Conservation (phyloP, 37 sponge, comb jelly and placozoan species). For the Axinella damicornis region DNA sequence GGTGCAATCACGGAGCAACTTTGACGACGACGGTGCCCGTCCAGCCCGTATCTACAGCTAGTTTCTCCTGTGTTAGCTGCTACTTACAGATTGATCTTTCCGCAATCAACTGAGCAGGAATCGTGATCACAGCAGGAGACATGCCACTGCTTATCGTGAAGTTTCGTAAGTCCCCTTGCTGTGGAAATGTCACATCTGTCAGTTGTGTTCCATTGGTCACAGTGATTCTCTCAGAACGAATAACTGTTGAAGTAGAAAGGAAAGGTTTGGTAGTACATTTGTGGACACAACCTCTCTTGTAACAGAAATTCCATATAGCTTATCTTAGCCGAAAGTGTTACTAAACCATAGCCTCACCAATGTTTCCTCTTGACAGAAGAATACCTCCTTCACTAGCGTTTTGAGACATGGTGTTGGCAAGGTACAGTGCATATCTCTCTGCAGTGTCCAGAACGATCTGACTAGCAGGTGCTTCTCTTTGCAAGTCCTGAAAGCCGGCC, state of each 20-base stretch:
- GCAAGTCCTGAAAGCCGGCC: slow-evolving; percentile 7
- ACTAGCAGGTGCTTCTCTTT: not conserved
- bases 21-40: too few species aligned
- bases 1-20: too few species aligned
- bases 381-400: not conserved
- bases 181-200: not conserved
- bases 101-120: not conserved
- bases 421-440: slow-evolving; percentile 42
- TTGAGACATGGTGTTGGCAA: not conserved
- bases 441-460: slow-evolving; percentile 17
- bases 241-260: too few species aligned
- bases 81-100: not conserved
- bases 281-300: too few species aligned
- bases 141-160: not conserved
- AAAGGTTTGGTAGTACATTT: too few species aligned
- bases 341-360: slow-evolving; percentile 2
- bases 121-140: not conserved
- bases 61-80: too few species aligned
- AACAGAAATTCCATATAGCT: too few species aligned
- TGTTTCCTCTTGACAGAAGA: not conserved
- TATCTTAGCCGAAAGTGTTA: too few species aligned
- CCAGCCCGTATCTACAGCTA: too few species aligned
- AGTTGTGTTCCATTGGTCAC: too few species aligned
- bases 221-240: too few species aligned
- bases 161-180: not conserved